Percentiles rank a stretch among this genome's conserved stretches.
phyloP scores from a whole-genome alignment of 2,888 invertebrate species.

The Lobophora halterata region DNA sequence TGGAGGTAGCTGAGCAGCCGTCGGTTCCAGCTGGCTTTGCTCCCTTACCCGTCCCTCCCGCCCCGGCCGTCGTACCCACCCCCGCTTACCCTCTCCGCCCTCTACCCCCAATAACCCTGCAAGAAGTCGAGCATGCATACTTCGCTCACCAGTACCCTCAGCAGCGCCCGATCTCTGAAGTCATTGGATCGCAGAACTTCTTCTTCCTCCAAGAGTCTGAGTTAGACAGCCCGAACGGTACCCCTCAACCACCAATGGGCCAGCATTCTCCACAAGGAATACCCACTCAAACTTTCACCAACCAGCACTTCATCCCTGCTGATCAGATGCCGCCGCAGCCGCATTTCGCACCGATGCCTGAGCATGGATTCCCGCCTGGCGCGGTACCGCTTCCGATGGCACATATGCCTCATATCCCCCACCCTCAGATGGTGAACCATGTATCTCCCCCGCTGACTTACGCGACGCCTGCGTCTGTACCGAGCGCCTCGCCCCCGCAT shows the following conservation, averaged over 20 bases:
- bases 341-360: conserved; percentile 64
- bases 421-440: conserved; percentile 24
- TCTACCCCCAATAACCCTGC: conserved; percentile 80
- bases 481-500: conserved; percentile 42
- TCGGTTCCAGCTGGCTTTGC: conserved; percentile 37
- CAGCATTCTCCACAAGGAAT: conserved; percentile 79
- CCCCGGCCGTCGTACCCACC: conserved; percentile 77
- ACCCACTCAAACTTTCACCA: conserved; percentile 92
- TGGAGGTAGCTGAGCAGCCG: conserved; percentile 2
- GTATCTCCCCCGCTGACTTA: conserved; percentile 55
- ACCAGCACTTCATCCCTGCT: conserved; percentile 86
- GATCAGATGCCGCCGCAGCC: conserved; percentile 79
- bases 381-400: conserved; percentile 63
- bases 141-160: conserved; percentile 81
- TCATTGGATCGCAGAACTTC: conserved; percentile 88
- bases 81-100: conserved; percentile 78
- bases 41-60: conserved; percentile 71
- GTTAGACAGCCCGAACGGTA: conserved; percentile 86
- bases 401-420: conserved; percentile 24
- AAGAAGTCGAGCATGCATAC: conserved; percentile 83
- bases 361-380: conserved; percentile 72
- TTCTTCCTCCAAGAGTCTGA: conserved; percentile 95
- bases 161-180: conserved; percentile 85
- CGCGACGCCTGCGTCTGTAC: conserved; percentile 74
- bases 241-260: conserved; percentile 70